Conservation (phyloP, 2,888 invertebrate genomes). For the Dinocampus coccinellae region DNA sequence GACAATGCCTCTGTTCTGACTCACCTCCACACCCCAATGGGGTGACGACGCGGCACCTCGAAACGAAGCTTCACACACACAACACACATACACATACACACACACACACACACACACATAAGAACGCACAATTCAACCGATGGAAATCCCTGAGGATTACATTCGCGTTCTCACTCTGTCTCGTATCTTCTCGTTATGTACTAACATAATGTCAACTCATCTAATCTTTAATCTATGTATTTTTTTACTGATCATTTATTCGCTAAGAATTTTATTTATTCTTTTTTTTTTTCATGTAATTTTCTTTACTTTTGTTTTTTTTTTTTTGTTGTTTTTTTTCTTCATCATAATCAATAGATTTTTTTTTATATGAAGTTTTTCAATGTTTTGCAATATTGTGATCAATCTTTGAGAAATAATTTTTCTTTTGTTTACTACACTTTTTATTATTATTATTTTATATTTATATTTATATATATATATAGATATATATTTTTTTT, state of each 20-base stretch:
- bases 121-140: constrained; percentile 12
- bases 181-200: constrained; percentile 49
- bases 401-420: not conserved
- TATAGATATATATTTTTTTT: not conserved
- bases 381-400: not conserved
- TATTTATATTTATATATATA: no score
- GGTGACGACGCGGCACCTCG: constrained; percentile 24
- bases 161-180: constrained; percentile 31
- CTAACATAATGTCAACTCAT: constrained; percentile 29
- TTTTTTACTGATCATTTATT: not conserved
- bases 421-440: no score
- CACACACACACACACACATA: constrained; percentile 6
- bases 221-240: constrained; percentile 28
- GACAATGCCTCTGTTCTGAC: constrained; percentile 67
- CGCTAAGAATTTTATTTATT: not conserved
- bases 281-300: constrained; percentile 21
- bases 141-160: constrained; percentile 48
- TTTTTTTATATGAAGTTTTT: no score
- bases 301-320: not conserved
- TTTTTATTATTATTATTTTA: no score
- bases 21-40: constrained; percentile 48
- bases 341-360: no score
- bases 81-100: not conserved
- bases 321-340: no score
- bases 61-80: constrained; percentile 3